These are phyloP conservation scores for Ifrita kowaldi DNA, from an alignment of 2,113 vertebrate species.

Conservation along the genomic window DNA sequence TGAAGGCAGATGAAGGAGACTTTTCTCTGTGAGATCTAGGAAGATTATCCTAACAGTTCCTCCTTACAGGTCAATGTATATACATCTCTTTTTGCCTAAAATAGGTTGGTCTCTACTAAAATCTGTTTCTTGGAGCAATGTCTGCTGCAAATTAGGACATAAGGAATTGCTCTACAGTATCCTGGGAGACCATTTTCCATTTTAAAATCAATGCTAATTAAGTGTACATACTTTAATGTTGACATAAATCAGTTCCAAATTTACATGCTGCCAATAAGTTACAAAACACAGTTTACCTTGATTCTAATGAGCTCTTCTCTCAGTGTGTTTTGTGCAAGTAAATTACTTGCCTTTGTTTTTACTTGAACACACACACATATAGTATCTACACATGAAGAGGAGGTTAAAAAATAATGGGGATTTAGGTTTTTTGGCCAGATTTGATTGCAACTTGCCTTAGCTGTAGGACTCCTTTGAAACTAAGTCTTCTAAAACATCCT, in stretches of 20 bases:
- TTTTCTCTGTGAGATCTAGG: not conserved
- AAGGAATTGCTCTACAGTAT: not conserved
- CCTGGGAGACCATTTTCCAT: not conserved
- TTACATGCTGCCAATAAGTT: not conserved
- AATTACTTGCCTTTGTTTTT: not conserved
- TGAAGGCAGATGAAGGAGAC: not conserved
- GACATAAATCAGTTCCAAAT: not conserved
- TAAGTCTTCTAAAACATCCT: not conserved
- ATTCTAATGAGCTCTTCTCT: not conserved
- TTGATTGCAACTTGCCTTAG: not conserved
- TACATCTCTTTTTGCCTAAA: not conserved
- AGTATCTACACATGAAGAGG: not conserved
- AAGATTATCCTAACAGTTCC: not conserved
- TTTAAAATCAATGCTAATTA: constrained; percentile 9
- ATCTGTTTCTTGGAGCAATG: not conserved
- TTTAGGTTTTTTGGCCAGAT: not conserved
- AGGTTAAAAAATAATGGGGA: not conserved
- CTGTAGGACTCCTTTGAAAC: not conserved
- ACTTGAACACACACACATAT: not conserved
- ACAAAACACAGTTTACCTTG: not conserved
- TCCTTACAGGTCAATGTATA: not conserved
- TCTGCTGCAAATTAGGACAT: not conserved
- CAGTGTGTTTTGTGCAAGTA: not conserved
- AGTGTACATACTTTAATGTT: not conserved
- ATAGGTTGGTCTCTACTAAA: not conserved